Conservation (phyloP, 2,797 vertebrate species). For the Rhyacichthys aspro region DNA sequence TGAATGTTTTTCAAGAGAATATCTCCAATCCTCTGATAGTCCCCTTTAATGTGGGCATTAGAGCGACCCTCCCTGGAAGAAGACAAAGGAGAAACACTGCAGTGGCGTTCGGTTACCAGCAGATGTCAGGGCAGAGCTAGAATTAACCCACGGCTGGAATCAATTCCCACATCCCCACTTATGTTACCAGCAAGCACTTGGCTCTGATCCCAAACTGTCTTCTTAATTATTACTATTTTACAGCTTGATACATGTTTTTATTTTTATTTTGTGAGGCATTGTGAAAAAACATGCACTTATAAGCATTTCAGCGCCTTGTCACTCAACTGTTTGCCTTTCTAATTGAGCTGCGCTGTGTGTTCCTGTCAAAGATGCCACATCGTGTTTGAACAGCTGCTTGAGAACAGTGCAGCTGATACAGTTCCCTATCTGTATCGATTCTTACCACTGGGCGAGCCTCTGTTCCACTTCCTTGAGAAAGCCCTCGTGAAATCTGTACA, state of each 20-base stretch:
- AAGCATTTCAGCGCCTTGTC: not conserved
- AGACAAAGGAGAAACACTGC: not conserved
- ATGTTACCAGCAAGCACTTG: conserved; percentile 20
- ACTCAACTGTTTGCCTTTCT: not conserved
- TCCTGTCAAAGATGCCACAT: conserved; percentile 4
- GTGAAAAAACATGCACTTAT: too few relatives aligned
- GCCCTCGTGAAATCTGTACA: conserved; percentile 89
- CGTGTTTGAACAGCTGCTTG: conserved; percentile 7
- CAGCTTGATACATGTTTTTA: too few relatives aligned
- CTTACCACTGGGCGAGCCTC: conserved; percentile 91
- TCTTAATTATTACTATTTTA: too few relatives aligned
- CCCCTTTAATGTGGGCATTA: conserved; percentile 90
- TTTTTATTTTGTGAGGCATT: too few relatives aligned
- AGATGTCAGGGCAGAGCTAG: conserved; percentile 48
- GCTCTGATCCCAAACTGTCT: not conserved
- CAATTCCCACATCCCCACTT: conserved; percentile 26
- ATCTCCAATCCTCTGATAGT: conserved; percentile 92
- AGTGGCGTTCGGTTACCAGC: conserved; percentile 24
- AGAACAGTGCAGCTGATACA: conserved; percentile 3
- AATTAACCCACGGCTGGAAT: conserved; percentile 11
- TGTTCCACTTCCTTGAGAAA: conserved; percentile 95
- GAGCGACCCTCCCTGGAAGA: conserved; percentile 89
- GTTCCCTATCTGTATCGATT: not conserved
- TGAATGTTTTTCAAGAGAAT: conserved; percentile 92
- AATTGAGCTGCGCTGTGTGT: not conserved